phyloP scores from a whole-genome alignment of 2,888 invertebrate species.

The Oligia strigilis region DNA sequence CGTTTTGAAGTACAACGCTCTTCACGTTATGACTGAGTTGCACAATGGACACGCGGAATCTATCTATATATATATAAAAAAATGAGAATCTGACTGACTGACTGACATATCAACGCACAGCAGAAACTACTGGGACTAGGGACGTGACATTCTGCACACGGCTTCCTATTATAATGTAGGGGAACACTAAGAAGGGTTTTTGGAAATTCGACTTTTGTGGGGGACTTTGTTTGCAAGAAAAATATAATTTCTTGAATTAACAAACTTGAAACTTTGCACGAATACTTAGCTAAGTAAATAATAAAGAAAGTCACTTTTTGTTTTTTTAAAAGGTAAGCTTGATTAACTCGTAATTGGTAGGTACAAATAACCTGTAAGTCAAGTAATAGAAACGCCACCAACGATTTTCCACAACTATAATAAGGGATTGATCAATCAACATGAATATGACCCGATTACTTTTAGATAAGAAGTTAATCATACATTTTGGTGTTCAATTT shows the following conservation, averaged over 20 bases:
- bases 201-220: not conserved
- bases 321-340: too few relatives aligned
- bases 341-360: not conserved
- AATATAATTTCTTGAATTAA: not conserved
- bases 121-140: not conserved
- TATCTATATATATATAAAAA: too few relatives aligned
- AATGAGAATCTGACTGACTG: too few relatives aligned
- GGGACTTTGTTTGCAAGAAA: not conserved
- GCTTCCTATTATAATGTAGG: not conserved
- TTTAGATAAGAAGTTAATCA: not conserved
- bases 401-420: not conserved
- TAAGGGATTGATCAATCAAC: not conserved
- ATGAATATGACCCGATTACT: not conserved
- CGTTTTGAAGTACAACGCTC: conserved; percentile 65
- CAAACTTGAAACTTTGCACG: not conserved
- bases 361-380: not conserved
- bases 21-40: conserved; percentile 37
- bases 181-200: not conserved
- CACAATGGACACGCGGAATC: conserved; percentile 47
- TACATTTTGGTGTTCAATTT: not conserved
- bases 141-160: not conserved
- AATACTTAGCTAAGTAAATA: not conserved
- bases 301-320: not conserved
- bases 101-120: not conserved
- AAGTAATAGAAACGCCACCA: not conserved